Base-by-base conservation (phyloP, 2,797 vertebrate genomes). In the Microctenopoma steveboyesi region DNA sequence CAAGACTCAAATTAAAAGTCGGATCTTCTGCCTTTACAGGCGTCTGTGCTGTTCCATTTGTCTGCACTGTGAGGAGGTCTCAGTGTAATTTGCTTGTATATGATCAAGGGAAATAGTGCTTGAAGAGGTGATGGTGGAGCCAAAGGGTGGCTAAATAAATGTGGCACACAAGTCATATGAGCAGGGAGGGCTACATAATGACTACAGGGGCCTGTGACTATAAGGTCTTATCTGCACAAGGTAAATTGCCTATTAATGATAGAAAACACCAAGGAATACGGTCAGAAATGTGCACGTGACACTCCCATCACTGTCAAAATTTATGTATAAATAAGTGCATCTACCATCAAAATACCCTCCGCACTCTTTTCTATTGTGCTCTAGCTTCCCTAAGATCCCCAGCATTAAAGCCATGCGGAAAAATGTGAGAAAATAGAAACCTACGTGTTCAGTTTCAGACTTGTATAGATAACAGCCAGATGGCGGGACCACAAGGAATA, bases 391-490 rank as follows among this genome's bases (percentile, higher is more conserved):
- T 15, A 60, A 74, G 7, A 70, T 43, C 25, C 51, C 14, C 25
- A 42, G 35, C 9, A 8, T 56, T 42, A 40, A 63, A 65, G 43
- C 61, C 5, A 10, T 9, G 22, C 13, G 37, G 25, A 73, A 58
- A 55, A 64, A 0, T 5, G 12, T 7, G 10, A 37, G 48, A 54
- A 68, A 27, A 27, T 2, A 33, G 7, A 60, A 65, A 74, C 39
- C 22, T 40, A 12, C 22, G 48, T 53, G 72, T 54, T 78, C 52
- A 60, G 50, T 52, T 83, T 46, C 60, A 57, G 35, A 27, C 57
- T 84, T 62, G 27, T 72, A 56, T 56, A 77, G 60, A 71, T 43
- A 76, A 77, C 42, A 71, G 60, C 67, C 84, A 87, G 86, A 88
- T 85, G 85, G 81, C n/a, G 3, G 56, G 39, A 64, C 72, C 50